These are phyloP conservation scores for Ladona fulva DNA, from an alignment of 1,140 invertebrate genomes.

Conservation along the genomic window DNA sequence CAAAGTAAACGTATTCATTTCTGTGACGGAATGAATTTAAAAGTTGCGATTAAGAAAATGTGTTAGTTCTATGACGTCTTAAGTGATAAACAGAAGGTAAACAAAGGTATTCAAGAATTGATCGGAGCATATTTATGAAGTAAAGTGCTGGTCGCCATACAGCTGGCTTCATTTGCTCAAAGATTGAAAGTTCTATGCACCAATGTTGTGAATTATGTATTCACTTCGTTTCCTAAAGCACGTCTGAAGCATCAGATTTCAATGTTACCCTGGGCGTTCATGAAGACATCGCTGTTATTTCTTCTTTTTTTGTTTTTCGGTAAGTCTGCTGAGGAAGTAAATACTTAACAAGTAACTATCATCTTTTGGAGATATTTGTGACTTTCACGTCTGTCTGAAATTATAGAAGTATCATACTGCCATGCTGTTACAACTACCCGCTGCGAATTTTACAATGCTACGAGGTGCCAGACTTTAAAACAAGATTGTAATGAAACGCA, in stretches of 20 bases:
- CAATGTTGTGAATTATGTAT: not conserved
- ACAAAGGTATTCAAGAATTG: not conserved
- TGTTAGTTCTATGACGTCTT: not conserved
- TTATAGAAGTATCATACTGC: not conserved
- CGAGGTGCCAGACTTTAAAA: constrained; percentile 40
- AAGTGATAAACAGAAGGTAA: not conserved
- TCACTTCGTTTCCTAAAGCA: not conserved
- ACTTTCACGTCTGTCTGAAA: not conserved
- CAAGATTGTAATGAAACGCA: constrained; percentile 32
- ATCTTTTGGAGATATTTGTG: too few relatives aligned
- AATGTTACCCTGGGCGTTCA: constrained; percentile 7
- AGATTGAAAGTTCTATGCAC: not conserved
- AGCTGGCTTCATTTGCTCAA: not conserved
- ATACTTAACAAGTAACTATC: too few relatives aligned
- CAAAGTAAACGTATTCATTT: not conserved
- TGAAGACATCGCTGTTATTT: constrained; percentile 6
- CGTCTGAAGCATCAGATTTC: constrained; percentile 2
- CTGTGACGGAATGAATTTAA: not conserved
- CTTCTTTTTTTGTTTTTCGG: not conserved
- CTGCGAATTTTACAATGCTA: constrained; percentile 55
- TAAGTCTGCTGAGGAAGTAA: too few relatives aligned
- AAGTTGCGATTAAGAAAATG: not conserved
- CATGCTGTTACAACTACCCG: constrained; percentile 29
- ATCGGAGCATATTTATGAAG: not conserved
- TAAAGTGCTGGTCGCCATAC: not conserved